Conservation (phyloP, 2,888 invertebrate genomes). For the Candidula unifasciata region DNA sequence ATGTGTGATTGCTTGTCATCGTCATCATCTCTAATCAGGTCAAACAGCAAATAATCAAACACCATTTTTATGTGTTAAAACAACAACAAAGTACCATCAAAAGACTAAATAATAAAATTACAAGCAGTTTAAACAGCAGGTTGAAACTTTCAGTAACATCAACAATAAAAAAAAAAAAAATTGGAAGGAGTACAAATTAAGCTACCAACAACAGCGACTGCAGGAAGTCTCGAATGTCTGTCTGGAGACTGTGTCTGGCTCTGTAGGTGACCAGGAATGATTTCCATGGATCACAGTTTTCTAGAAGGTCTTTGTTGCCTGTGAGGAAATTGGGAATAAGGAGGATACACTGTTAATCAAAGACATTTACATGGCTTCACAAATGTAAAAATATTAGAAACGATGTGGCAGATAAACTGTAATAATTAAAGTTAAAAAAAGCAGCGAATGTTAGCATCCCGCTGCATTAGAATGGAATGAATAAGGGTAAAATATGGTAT, state of each 20-base stretch:
- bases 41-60: no score
- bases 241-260: slow-evolving; percentile 28
- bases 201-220: slow-evolving; percentile 19
- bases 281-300: slow-evolving; percentile 61
- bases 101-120: not conserved
- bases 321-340: slow-evolving; percentile 47
- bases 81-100: not conserved
- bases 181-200: not conserved
- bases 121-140: no score
- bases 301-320: slow-evolving; percentile 71
- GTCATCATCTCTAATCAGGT: no score
- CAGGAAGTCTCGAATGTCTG: slow-evolving; percentile 14
- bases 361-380: not conserved
- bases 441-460: no score
- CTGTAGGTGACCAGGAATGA: slow-evolving; percentile 58
- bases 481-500: no score
- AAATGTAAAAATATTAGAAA: not conserved
- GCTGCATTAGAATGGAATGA: no score
- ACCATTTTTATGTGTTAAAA: not conserved
- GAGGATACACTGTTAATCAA: not conserved
- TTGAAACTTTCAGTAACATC: no score
- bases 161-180: not conserved
- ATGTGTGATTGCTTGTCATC: no score
- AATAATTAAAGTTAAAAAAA: no score
- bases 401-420: no score